These are phyloP conservation scores for Tiphia femorata DNA, from an alignment of 2,888 invertebrate species.

Conservation along the genomic window DNA sequence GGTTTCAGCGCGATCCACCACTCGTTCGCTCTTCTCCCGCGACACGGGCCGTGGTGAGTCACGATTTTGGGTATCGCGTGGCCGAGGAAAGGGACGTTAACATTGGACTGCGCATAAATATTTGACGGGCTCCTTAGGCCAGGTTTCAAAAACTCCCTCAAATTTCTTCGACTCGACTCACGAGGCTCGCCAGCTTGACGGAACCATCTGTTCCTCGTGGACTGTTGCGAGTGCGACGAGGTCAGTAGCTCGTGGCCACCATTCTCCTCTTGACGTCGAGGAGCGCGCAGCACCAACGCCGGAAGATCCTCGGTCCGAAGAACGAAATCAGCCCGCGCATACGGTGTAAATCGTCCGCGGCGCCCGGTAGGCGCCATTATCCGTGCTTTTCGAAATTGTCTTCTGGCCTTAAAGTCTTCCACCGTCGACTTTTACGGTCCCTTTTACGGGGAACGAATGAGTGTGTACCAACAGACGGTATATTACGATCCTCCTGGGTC, in stretches of 20 bases:
- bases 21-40: constrained; percentile 5
- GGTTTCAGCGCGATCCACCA: constrained; percentile 10
- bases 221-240: too few relatives aligned
- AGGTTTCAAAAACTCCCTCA: too few relatives aligned
- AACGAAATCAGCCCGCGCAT: too few relatives aligned
- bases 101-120: neutral
- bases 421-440: constrained; percentile 31
- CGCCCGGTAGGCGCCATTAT: constrained; percentile 32
- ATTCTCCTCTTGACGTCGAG: too few relatives aligned
- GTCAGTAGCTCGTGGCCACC: too few relatives aligned
- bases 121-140: too few relatives aligned
- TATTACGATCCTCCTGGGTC: constrained; percentile 6
- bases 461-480: constrained; percentile 3
- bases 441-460: constrained; percentile 34
- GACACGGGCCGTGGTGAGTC: neutral
- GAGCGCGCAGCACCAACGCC: too few relatives aligned
- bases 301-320: too few relatives aligned
- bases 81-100: neutral
- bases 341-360: constrained; percentile 30
- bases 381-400: constrained; percentile 37
- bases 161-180: neutral
- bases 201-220: too few relatives aligned
- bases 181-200: neutral
- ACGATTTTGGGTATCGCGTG: neutral
- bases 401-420: constrained; percentile 21